Evolutionary conservation across 2,888 invertebrate species (phyloP).

Genomic region (Meandrusa payeni): DNA sequence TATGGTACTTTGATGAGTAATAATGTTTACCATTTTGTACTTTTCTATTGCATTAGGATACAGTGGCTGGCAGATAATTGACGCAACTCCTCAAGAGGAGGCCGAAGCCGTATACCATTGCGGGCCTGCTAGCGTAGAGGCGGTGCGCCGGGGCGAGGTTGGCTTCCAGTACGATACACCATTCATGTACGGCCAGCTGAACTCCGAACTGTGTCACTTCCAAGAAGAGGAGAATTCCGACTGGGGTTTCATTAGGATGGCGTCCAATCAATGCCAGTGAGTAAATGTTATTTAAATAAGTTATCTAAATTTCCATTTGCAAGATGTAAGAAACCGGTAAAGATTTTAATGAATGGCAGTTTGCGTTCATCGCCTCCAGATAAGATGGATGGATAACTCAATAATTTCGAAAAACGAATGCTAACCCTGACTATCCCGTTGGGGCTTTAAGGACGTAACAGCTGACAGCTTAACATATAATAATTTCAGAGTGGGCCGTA

Average conservation of each 20-base stretch:
- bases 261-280: conserved; percentile 84
- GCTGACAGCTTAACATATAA: too few relatives aligned
- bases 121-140: conserved; percentile 84
- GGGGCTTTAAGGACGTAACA: too few relatives aligned
- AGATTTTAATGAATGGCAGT: too few relatives aligned
- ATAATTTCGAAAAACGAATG: too few relatives aligned
- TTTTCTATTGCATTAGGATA: conserved; percentile 68
- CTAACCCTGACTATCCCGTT: too few relatives aligned
- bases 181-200: conserved; percentile 88
- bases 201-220: conserved; percentile 88
- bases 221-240: conserved; percentile 84
- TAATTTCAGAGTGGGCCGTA: conserved; percentile 82
- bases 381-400: too few relatives aligned
- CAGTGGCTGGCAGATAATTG: conserved; percentile 92
- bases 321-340: too few relatives aligned
- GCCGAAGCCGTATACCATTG: conserved; percentile 82
- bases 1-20: too few relatives aligned
- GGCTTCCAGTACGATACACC: conserved; percentile 87
- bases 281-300: too few relatives aligned
- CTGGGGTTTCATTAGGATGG: conserved; percentile 84
- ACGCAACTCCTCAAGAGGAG: conserved; percentile 88
- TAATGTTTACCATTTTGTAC: too few relatives aligned
- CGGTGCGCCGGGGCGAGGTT: conserved; percentile 86
- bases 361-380: too few relatives aligned
- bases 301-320: too few relatives aligned